Base-by-base conservation (phyloP, 1,140 invertebrate genomes). In the Megalopta genalis region DNA sequence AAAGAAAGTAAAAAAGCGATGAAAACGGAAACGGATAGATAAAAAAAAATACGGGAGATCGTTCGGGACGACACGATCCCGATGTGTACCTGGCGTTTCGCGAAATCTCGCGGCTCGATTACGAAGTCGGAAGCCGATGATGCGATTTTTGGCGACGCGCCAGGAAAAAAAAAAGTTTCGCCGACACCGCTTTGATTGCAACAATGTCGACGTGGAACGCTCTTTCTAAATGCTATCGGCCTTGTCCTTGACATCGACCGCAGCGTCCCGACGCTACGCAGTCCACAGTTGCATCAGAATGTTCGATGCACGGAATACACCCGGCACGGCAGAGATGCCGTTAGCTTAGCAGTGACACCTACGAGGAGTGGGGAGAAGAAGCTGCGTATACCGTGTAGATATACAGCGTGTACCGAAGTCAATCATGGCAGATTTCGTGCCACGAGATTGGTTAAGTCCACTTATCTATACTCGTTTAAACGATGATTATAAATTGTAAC, bases 201-300 rank as follows among this genome's bases (percentile, higher is more conserved):
- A 69, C 79, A 74, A 84, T 64, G 71, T 72, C 82, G 77, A 54
- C 78, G 78, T 80, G 37, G 80, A 67, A 72, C 74, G 80, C 85
- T 87, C 83, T 80, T 74, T 82, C 77, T 77, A 82, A 77, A 76
- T 75, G 75, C 77, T 82, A 84, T 70, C 69, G 87, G 72, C 91
- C 90, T 91, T 91, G 91, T 89, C 91, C 91, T 92, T 92, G 91
- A 92, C 92, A 92, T 92, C 86, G 90, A 93, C 91, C 90, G 88
- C 87, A 81, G 87, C 89, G 91, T 92, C 89, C 90, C 90, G 89
- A 90, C 88, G 88, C 90, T 92, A 92, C 90, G 91, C 84, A 86
- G 42, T 27, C 70, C 49, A 66, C 86, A 88, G 88, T 92, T 91
- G 89, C 91, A 90, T 90, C 90, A 90, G 88, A 89, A 85, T 85